phyloP scores from a whole-genome alignment of 2,797 vertebrate genomes.

The Danionella dracula region DNA sequence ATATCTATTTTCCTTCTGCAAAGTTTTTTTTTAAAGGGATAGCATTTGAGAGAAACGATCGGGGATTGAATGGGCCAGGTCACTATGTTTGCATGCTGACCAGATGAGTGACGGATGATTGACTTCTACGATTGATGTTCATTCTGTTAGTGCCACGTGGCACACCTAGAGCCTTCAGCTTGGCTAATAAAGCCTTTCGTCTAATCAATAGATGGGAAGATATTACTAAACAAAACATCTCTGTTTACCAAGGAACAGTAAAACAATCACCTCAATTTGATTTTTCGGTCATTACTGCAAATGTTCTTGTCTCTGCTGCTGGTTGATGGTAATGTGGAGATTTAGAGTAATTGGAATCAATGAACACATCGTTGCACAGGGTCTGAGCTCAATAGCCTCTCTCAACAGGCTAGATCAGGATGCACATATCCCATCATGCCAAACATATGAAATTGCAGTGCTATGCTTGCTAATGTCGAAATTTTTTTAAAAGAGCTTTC shows the following conservation, averaged over 20 bases:
- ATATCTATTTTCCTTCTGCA: not conserved
- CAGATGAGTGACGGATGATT: constrained; percentile 49
- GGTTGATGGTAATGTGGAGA: constrained; percentile 30
- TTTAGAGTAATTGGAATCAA: constrained; percentile 46
- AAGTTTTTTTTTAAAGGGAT: not conserved
- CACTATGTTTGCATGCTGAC: constrained; percentile 9
- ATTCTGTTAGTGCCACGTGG: constrained; percentile 51
- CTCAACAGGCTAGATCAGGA: constrained; percentile 39
- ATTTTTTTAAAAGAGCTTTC: not conserved
- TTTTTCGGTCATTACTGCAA: constrained; percentile 42
- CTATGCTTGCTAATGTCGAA: not conserved
- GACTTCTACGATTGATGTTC: constrained; percentile 49
- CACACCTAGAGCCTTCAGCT: constrained; percentile 48
- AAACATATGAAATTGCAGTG: not conserved
- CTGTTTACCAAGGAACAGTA: constrained; percentile 44
- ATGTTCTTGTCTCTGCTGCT: constrained; percentile 34
- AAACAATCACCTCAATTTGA: constrained; percentile 43
- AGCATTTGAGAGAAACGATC: not conserved
- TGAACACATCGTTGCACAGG: constrained; percentile 28
- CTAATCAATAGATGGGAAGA: constrained; percentile 53
- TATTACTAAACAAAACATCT: constrained; percentile 52
- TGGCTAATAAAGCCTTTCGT: constrained; percentile 56
- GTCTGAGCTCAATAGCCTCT: constrained; percentile 28
- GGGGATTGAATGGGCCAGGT: not conserved
- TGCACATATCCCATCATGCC: not conserved